Percentiles rank a stretch among this genome's conserved stretches.
phyloP scores from a whole-genome alignment of 1,140 invertebrate genomes.

The Scylla paramamosain region DNA sequence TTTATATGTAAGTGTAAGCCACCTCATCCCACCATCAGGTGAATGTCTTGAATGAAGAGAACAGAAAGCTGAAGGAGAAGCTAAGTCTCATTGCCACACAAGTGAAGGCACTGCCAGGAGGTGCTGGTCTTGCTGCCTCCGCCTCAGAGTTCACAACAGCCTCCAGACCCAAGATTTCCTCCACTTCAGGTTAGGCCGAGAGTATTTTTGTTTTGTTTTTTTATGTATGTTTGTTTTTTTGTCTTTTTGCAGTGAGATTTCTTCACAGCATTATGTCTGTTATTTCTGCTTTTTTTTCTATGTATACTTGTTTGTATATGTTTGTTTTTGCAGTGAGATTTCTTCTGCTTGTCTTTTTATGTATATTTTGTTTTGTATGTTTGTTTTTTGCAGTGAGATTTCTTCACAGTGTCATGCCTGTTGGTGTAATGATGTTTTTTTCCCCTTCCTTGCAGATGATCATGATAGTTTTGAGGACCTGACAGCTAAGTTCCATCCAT shows the following conservation, averaged over 20 bases:
- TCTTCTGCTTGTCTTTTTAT: background rate
- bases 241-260: background rate
- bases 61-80: slow-evolving; percentile 63
- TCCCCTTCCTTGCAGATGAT: slow-evolving; percentile 45
- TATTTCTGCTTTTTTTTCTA: too few relatives aligned
- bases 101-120: slow-evolving; percentile 65
- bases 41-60: slow-evolving; percentile 54
- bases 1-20: too few relatives aligned
- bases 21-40: slow-evolving; percentile 40
- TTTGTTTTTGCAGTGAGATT: background rate
- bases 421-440: too few relatives aligned
- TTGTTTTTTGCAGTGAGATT: too few relatives aligned
- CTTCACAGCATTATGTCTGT: too few relatives aligned
- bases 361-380: background rate
- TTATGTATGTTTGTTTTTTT: background rate
- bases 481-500: slow-evolving; percentile 49
- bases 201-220: slow-evolving; percentile 2
- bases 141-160: slow-evolving; percentile 24
- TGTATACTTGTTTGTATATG: background rate
- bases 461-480: slow-evolving; percentile 69
- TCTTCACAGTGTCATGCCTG: too few relatives aligned
- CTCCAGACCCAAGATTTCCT: slow-evolving; percentile 52
- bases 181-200: slow-evolving; percentile 45
- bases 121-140: slow-evolving; percentile 21
- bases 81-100: slow-evolving; percentile 65